Evolutionary conservation across 2,888 invertebrate genomes (phyloP).

Genomic region (Magallana nippona): DNA sequence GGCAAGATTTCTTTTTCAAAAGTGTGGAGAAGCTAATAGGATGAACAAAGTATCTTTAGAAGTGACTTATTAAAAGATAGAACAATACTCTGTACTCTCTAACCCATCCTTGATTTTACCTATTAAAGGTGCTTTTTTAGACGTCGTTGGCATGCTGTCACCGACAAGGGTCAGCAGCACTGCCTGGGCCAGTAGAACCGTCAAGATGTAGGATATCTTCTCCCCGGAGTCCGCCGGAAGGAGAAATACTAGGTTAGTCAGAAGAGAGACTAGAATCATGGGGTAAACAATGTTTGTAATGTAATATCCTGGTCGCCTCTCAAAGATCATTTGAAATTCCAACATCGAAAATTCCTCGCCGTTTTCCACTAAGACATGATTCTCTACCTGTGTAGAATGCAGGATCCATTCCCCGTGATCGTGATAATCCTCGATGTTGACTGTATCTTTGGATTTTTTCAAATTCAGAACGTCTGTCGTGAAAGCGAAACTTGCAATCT

Average conservation of each 20-base stretch:
- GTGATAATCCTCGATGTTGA: conserved; percentile 47
- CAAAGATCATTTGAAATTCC: conserved; percentile 51
- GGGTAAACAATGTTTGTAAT: conserved; percentile 54
- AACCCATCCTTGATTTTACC: conserved; percentile 45
- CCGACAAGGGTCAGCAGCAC: conserved; percentile 54
- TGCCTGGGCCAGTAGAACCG: conserved; percentile 53
- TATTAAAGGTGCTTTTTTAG: conserved; percentile 53
- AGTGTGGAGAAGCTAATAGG: too few relatives aligned
- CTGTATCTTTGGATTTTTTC: conserved; percentile 29
- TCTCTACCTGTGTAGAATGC: neutral
- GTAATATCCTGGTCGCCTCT: conserved; percentile 54
- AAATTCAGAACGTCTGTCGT: conserved; percentile 50
- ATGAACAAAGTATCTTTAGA: too few relatives aligned
- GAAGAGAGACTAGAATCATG: conserved; percentile 51
- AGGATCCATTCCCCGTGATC: conserved; percentile 42
- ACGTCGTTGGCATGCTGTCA: conserved; percentile 54
- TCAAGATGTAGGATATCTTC: conserved; percentile 55
- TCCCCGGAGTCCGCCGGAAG: conserved; percentile 56
- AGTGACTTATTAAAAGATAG: too few relatives aligned
- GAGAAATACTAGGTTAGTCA: conserved; percentile 52
- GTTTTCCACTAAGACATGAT: conserved; percentile 34
- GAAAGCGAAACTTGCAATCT: conserved; percentile 52
- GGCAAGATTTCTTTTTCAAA: too few relatives aligned
- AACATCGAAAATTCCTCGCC: conserved; percentile 50
- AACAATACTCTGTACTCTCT: too few relatives aligned